Conservation (phyloP, 2,888 invertebrate genomes). For the Sepiola atlantica region DNA sequence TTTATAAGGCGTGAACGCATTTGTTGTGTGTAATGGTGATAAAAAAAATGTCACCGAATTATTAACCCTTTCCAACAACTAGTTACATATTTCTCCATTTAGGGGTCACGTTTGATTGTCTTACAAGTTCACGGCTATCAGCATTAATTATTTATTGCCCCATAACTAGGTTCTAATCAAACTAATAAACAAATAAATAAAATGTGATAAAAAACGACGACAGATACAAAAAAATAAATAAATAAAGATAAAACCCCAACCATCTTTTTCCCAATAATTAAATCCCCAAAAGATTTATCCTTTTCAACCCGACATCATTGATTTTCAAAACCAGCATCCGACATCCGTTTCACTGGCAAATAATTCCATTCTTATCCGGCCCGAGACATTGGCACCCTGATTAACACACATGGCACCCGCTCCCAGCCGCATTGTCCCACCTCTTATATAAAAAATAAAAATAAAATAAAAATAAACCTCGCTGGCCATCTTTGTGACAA, state of each 20-base stretch:
- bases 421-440: background rate
- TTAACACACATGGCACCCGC: background rate
- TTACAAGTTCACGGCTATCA: background rate
- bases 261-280: background rate
- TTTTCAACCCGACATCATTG: background rate
- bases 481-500: background rate
- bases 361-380: background rate
- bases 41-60: background rate
- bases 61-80: background rate
- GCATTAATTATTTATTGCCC: slow-evolving; percentile 7
- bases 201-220: background rate
- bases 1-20: background rate
- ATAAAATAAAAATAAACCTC: too few relatives aligned
- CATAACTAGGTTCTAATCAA: background rate
- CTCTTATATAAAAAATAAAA: background rate
- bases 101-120: background rate
- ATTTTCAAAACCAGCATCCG: background rate
- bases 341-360: background rate
- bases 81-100: background rate
- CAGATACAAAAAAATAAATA: background rate
- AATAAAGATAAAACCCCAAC: background rate
- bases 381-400: slow-evolving; percentile 18
- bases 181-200: background rate
- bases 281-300: background rate
- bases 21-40: background rate